Evolutionary conservation across 2,888 invertebrate genomes (phyloP).

Genomic region (Ganaspis brasiliensis): DNA sequence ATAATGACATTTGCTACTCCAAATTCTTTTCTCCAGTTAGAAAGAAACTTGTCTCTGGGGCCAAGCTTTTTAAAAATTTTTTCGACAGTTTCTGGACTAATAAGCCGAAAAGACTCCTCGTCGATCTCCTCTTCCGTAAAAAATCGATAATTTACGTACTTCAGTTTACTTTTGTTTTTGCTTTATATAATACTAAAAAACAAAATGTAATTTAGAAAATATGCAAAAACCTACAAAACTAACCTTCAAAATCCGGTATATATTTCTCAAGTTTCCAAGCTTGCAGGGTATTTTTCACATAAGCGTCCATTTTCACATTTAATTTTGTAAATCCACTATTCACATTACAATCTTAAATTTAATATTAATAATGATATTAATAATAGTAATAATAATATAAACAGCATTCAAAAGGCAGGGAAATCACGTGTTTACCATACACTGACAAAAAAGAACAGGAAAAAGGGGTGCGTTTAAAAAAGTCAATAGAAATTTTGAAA

Average conservation of each 20-base stretch:
- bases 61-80: neutral
- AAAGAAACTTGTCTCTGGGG: neutral
- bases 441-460: too few species aligned
- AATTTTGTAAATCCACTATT: too few species aligned
- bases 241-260: neutral
- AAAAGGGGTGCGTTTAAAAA: too few species aligned
- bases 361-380: too few species aligned
- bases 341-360: too few species aligned
- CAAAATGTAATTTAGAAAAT: neutral
- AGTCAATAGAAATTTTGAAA: too few species aligned
- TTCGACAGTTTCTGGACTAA: neutral
- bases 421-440: too few species aligned
- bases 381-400: too few species aligned
- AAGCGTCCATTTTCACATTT: too few species aligned
- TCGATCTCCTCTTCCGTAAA: neutral
- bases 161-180: too few species aligned
- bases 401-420: too few species aligned
- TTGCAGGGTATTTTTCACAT: neutral
- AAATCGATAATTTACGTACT: too few species aligned
- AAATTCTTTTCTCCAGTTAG: conserved; percentile 5
- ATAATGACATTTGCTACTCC: neutral
- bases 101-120: neutral
- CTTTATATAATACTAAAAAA: neutral
- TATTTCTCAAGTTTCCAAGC: neutral
- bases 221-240: neutral